Conservation (phyloP, 2,113 vertebrate species). For the Gobius niger region DNA sequence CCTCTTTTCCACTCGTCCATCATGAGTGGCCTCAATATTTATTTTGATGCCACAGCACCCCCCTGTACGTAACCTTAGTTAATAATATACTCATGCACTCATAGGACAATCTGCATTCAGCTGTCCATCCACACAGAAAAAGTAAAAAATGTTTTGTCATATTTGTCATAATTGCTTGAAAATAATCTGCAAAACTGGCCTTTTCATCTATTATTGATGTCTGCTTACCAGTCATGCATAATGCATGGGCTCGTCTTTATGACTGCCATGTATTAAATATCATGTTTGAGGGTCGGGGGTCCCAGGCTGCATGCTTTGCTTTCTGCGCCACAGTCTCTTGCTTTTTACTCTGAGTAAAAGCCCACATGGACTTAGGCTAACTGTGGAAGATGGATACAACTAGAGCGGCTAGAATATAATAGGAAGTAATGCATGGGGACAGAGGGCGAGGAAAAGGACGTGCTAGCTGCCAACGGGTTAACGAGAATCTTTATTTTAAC, state of each 20-base stretch:
- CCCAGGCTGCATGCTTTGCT: slow-evolving; percentile 26
- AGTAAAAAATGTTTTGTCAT: slow-evolving; percentile 50
- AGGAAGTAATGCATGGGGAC: slow-evolving; percentile 30
- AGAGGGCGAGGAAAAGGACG: slow-evolving; percentile 21
- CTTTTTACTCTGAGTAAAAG: slow-evolving; percentile 15
- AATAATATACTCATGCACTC: slow-evolving; percentile 73
- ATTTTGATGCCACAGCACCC: slow-evolving; percentile 64
- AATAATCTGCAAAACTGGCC: slow-evolving; percentile 62
- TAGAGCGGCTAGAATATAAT: slow-evolving; percentile 29
- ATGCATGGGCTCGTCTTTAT: slow-evolving; percentile 62
- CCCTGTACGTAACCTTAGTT: slow-evolving; percentile 61
- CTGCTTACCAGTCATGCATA: slow-evolving; percentile 71
- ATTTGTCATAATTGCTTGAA: slow-evolving; percentile 66
- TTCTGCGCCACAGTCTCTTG: slow-evolving; percentile 33
- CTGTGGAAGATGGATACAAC: slow-evolving; percentile 14
- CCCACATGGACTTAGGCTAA: background rate
- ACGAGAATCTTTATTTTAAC: slow-evolving; percentile 76
- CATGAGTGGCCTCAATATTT: slow-evolving; percentile 64
- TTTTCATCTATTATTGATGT: slow-evolving; percentile 73
- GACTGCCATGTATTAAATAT: slow-evolving; percentile 73
- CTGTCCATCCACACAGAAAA: slow-evolving; percentile 42
- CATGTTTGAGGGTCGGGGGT: slow-evolving; percentile 50
- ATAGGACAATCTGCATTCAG: slow-evolving; percentile 54
- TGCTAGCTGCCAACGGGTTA: slow-evolving; percentile 65
- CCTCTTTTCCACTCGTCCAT: slow-evolving; percentile 39